These are phyloP conservation scores for Cheilosia pagana DNA, from an alignment of 2,888 invertebrate genomes.

Conservation along the genomic window DNA sequence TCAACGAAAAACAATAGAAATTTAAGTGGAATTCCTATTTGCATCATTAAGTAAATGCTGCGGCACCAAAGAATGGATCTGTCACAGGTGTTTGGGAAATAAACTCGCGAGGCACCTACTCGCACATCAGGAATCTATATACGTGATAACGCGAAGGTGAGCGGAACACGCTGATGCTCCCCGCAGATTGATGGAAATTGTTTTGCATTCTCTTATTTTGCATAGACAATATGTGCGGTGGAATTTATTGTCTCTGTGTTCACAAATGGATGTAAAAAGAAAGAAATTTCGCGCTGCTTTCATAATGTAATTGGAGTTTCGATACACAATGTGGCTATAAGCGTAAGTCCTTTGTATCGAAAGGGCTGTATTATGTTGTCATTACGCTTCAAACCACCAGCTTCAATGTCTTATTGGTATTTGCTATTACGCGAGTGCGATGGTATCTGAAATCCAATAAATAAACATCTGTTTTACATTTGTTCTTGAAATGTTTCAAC, in stretches of 20 bases:
- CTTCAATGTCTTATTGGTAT: no score
- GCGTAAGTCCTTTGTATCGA: no score
- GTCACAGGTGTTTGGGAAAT: slow-evolving; percentile 50
- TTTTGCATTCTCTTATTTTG: slow-evolving; percentile 45
- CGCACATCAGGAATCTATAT: slow-evolving; percentile 19
- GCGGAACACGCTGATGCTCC: not conserved
- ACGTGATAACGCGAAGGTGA: slow-evolving; percentile 3
- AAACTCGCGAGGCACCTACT: slow-evolving; percentile 12
- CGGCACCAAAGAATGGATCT: slow-evolving; percentile 3
- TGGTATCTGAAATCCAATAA: no score
- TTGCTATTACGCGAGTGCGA: no score
- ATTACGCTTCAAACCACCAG: no score
- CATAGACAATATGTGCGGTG: slow-evolving; percentile 44
- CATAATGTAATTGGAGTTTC: not conserved
- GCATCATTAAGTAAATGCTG: slow-evolving; percentile 63
- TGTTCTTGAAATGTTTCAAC: no score
- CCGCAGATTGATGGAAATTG: slow-evolving; percentile 52
- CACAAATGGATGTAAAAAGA: not conserved
- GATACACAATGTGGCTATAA: no score
- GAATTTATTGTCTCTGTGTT: slow-evolving; percentile 29
- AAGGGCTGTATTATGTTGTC: no score
- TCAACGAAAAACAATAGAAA: slow-evolving; percentile 30
- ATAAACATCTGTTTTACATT: no score
- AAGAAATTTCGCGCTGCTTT: not conserved
- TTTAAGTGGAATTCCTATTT: slow-evolving; percentile 60